Percentiles rank a stretch among this genome's conserved stretches.
These are phyloP conservation scores for Tineola bisselliella DNA, from an alignment of 2,888 invertebrate species.

Conservation along the genomic window DNA sequence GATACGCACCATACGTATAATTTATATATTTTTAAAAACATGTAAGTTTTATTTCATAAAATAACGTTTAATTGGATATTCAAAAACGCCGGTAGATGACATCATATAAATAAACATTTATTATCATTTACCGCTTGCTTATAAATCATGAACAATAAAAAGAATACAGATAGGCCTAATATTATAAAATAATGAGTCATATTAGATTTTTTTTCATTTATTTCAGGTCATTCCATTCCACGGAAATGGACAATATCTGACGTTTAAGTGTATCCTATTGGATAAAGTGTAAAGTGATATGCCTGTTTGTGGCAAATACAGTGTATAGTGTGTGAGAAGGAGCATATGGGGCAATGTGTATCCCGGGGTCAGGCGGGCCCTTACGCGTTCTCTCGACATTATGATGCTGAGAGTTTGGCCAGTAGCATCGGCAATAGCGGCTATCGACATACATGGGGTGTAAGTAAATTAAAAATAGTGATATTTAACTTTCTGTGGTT, in stretches of 20 bases:
- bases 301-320: conserved; percentile 1
- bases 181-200: no score
- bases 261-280: not conserved
- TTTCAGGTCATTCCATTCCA: not conserved
- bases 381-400: conserved; percentile 52
- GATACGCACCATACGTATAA: not conserved
- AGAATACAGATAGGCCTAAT: no score
- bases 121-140: no score
- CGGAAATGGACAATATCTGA: not conserved
- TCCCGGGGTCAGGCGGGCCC: conserved; percentile 70
- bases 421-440: conserved; percentile 41
- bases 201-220: not conserved
- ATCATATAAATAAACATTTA: not conserved
- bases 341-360: conserved; percentile 81
- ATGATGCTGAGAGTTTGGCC: conserved; percentile 56
- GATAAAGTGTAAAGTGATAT: not conserved
- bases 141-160: no score
- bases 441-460: conserved; percentile 32
- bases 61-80: not conserved
- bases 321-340: conserved; percentile 25
- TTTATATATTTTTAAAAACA: not conserved
- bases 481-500: no score
- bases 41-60: not conserved
- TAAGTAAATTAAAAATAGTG: no score
- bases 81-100: not conserved